phyloP scores from a whole-genome alignment of 1,140 invertebrate genomes.

The Parapsyche elsis region DNA sequence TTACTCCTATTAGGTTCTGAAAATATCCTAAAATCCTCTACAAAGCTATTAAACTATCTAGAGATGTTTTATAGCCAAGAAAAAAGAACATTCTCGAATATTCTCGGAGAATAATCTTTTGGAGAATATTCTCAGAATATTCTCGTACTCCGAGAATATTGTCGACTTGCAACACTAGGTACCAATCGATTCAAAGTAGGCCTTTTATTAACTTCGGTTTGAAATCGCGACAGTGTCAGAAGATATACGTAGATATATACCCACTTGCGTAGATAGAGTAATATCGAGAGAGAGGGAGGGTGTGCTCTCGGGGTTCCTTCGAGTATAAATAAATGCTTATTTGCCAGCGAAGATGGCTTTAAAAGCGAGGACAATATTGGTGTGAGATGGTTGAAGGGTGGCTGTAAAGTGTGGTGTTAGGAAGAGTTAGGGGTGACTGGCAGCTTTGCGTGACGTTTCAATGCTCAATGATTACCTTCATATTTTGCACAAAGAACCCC shows the following conservation, averaged over 20 bases:
- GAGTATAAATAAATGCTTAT: conserved; percentile 43
- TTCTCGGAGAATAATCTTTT: too few relatives aligned
- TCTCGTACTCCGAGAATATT: too few relatives aligned
- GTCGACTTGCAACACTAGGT: too few relatives aligned
- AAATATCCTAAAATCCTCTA: too few relatives aligned
- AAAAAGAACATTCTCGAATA: too few relatives aligned
- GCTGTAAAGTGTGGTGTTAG: conserved; percentile 18
- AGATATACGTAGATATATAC: too few relatives aligned
- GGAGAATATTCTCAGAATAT: too few relatives aligned
- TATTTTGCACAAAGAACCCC: conserved; percentile 38
- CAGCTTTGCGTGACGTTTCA: conserved; percentile 40
- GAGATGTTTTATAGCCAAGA: too few relatives aligned
- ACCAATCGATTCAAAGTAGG: background rate
- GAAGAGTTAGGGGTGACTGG: conserved; percentile 16
- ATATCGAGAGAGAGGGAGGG: background rate
- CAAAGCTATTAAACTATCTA: too few relatives aligned
- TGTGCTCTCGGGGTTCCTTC: conserved; percentile 3
- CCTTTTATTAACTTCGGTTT: background rate
- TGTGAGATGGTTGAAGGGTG: background rate
- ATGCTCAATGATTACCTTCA: conserved; percentile 53
- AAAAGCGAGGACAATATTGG: conserved; percentile 23
- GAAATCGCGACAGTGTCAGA: background rate
- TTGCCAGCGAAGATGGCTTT: conserved; percentile 38
- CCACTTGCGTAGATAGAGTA: background rate
- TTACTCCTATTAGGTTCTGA: too few relatives aligned